Evolutionary conservation across 2,113 vertebrate species (phyloP), one percentile per base, ranked within the genome.

Genomic region (Cebidichthys violaceus): DNA sequence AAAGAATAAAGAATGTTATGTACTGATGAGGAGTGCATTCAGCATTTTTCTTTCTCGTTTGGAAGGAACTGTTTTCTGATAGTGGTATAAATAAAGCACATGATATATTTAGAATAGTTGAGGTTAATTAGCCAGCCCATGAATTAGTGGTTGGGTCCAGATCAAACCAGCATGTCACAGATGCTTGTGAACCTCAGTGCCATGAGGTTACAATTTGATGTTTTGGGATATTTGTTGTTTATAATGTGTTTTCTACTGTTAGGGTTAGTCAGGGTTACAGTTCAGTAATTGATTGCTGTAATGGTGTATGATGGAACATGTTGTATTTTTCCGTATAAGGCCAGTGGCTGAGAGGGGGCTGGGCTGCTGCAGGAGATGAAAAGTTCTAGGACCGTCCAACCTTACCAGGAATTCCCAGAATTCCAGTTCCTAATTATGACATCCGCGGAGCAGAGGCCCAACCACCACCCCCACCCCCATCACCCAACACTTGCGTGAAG

Each of bases 151-250:
- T 85, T 87, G 85, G 77, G 71, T 87, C 77, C 71, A 82, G 87
- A 93, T 93, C 88, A 92, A 90, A 92, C 83, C 86, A 86, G 74
- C 87, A 94, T 93, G 89, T 91, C 89, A 84, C 89, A 90, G 88
- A 92, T 91, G 90, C 85, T 87, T 92, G 90, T 88, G 87, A 89
- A 89, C 88, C 88, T 86, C 89, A 85, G 69, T 77, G 83, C 89
- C 91, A 93, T 92, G 86, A 92, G 91, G 90, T 92, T 93, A 90
- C 87, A 93, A 91, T 92, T 92, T 90, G 83, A 93, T 92, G 92
- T 93, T 92, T 89, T 84, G 88, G 82, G 86, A 88, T 90, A 93
- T 94, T 93, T 93, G 87, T 92, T 92, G 91, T 95, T 94, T 94
- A 95, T 86, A 79, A 92, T 88, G 93, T 91, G 81, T 91, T 89